phyloP scores from a whole-genome alignment of 2,113 vertebrate genomes.

The Scalopus aquaticus region DNA sequence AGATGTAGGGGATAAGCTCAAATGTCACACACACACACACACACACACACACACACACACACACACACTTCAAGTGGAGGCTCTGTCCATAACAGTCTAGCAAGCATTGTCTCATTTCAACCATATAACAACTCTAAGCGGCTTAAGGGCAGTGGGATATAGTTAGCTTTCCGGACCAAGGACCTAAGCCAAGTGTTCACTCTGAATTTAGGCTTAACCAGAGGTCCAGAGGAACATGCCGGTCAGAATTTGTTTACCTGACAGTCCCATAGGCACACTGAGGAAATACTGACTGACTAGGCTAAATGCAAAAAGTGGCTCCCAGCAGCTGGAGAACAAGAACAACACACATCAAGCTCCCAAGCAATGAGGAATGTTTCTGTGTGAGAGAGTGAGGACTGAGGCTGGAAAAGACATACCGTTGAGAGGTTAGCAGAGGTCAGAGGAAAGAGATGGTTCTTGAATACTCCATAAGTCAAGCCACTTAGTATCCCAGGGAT shows the following conservation, averaged over 20 bases:
- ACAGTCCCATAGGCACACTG: not conserved
- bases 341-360: not conserved
- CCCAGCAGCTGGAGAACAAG: not conserved
- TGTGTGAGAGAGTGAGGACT: not conserved
- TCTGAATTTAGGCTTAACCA: not conserved
- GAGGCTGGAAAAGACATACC: not conserved
- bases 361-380: not conserved
- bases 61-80: not conserved
- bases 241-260: not conserved
- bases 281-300: not conserved
- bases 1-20: not conserved
- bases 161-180: not conserved
- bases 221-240: not conserved
- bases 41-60: too few species aligned
- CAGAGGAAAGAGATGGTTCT: not conserved
- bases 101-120: not conserved
- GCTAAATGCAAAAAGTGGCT: not conserved
- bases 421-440: not conserved
- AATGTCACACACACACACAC: not conserved
- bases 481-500: not conserved
- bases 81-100: not conserved
- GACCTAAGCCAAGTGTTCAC: not conserved
- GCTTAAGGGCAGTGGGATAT: not conserved
- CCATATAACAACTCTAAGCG: not conserved
- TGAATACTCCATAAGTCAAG: not conserved